Evolutionary conservation across 2,113 vertebrate genomes (phyloP).

Genomic region (Chinchilla lanigera): DNA sequence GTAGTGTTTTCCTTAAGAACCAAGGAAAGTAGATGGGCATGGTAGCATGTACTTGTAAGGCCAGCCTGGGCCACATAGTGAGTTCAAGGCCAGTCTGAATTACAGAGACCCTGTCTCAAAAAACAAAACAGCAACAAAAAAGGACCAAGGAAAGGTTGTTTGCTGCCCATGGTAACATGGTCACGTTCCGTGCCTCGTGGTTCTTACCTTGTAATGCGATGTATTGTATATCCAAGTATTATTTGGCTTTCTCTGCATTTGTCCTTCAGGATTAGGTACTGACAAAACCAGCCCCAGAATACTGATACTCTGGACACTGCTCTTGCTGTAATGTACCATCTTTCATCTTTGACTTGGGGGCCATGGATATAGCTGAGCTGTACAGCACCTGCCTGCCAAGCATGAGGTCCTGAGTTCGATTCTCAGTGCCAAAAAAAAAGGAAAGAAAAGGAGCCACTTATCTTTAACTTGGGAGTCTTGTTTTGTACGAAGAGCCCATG

Average conservation of each 20-base stretch:
- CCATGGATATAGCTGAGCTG: too few species aligned
- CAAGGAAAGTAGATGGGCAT: not conserved
- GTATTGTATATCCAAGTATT: not conserved
- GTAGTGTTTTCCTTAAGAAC: conserved; percentile 33
- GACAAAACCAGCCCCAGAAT: not conserved
- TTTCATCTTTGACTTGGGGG: not conserved
- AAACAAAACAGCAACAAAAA: not conserved
- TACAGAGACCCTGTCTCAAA: not conserved
- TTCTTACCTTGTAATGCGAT: not conserved
- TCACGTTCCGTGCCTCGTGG: not conserved
- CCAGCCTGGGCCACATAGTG: not conserved
- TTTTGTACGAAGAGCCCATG: conserved; percentile 5
- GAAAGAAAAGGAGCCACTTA: not conserved
- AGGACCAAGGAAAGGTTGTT: not conserved
- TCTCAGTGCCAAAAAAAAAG: too few species aligned
- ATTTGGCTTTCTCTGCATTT: not conserved
- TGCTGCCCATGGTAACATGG: not conserved
- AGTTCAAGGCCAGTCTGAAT: not conserved
- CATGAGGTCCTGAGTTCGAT: too few species aligned
- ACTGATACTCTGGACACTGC: not conserved
- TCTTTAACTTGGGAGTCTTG: not conserved
- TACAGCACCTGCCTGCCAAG: too few species aligned
- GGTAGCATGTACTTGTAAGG: not conserved
- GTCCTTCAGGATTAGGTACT: not conserved
- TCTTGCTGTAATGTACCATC: not conserved